Evolutionary conservation across 2,888 invertebrate genomes (phyloP), one percentile per base, ranked within the genome.

Genomic region (Himalopsyche kuldschensis): DNA sequence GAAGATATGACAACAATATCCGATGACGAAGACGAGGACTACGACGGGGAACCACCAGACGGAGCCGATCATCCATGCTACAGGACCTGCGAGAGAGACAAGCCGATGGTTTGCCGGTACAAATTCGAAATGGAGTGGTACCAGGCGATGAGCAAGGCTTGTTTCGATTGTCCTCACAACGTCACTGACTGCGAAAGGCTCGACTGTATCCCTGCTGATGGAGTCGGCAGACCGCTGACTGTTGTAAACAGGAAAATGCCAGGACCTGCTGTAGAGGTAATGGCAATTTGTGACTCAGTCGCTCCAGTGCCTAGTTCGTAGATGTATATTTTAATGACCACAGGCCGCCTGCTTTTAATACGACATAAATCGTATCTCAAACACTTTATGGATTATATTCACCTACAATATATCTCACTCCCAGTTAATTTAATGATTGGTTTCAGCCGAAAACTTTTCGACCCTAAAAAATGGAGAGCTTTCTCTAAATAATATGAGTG

Each of bases 171-270:
- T 88, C 97, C 97, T 0, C 92, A 90, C 84, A 95, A 95, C 88
- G 87, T 90, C 0, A 93, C 94, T 0, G 97, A 98, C 88, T 98
- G 98, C 88, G 90, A 90, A 76, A 91, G 95, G 79, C 93, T 93
- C 0, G 96, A 98, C 88, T 98, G 98, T 88, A 93, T 98, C 84
- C 93, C 96, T 0, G 96, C 94, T 0, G 97, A 98, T 89, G 98
- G 98, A 0, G 92, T 95, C 69, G 93, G 93, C 83, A 92, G 97
- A 85, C 92, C 96, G 0, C 90, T 98, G 46, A 93, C 95, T 17
- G 95, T 96, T 0, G 93, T 97, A 4, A 98, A 98, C 90, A 93
- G 97, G 86, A 95, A 95, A 90, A 93, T 98, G 93, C 97, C 98
- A 0, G 97, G 97, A 69, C 97, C 97, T 0, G 89, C 94, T 0